Evolutionary conservation across 2,888 invertebrate species (phyloP).

Genomic region (Caenorhabditis drosophilae): DNA sequence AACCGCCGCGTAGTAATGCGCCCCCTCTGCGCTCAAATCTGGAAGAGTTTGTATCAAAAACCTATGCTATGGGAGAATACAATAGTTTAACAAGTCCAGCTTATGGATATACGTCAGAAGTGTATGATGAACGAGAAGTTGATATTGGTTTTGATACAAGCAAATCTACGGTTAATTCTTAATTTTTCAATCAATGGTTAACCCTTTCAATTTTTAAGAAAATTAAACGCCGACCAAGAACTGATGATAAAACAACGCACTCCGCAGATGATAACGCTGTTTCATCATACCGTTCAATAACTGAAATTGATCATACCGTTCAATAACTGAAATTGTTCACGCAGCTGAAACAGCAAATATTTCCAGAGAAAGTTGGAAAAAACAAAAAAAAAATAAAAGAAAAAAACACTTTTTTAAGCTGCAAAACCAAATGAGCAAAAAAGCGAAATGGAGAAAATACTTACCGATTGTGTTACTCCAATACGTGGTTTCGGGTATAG

Average conservation of each 20-base stretch:
- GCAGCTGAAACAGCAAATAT: conserved; percentile 57
- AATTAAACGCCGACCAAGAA: not conserved
- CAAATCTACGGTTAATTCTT: conserved; percentile 4
- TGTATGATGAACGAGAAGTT: conserved; percentile 32
- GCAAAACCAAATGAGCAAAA: not conserved
- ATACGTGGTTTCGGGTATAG: conserved; percentile 62
- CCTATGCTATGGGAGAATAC: conserved; percentile 32
- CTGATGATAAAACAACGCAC: conserved; percentile 3
- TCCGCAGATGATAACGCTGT: conserved; percentile 43
- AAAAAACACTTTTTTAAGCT: conserved; percentile 5
- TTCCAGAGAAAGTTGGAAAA: not conserved
- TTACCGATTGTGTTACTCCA: conserved; percentile 44
- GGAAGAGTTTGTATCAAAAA: conserved; percentile 39
- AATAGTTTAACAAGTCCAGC: conserved; percentile 18
- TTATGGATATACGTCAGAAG: conserved; percentile 23
- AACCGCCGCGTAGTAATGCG: not conserved
- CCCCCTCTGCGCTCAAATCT: conserved; percentile 34
- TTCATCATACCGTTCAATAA: conserved; percentile 61
- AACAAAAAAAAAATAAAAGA: too few relatives aligned
- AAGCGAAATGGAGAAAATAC: conserved; percentile 7
- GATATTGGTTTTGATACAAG: conserved; percentile 15
- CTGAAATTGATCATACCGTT: too few relatives aligned
- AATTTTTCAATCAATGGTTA: not conserved
- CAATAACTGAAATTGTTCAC: conserved; percentile 66
- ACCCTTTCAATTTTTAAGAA: not conserved